These are phyloP conservation scores for Koerneria pararmatus DNA, from an alignment of 2,888 invertebrate species.

Conservation along the genomic window DNA sequence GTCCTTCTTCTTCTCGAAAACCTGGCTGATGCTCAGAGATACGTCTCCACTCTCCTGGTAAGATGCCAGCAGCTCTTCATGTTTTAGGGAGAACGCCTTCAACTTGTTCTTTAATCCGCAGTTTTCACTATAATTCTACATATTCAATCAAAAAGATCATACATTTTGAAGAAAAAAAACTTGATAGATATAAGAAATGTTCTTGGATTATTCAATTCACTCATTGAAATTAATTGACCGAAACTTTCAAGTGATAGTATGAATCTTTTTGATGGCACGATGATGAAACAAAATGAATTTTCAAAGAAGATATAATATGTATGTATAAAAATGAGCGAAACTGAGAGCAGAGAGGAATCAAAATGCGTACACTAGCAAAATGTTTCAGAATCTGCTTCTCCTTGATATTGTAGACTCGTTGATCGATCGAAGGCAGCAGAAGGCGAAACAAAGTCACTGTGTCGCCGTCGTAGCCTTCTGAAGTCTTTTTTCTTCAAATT, in stretches of 20 bases:
- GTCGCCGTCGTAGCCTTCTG: constrained; percentile 35
- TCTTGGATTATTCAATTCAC: too few relatives aligned
- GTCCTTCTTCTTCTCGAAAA: constrained; percentile 72
- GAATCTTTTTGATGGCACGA: too few relatives aligned
- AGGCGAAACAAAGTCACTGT: constrained; percentile 73
- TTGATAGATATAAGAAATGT: too few relatives aligned
- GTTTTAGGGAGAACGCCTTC: too few relatives aligned
- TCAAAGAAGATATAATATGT: too few relatives aligned
- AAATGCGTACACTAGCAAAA: constrained; percentile 67
- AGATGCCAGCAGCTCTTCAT: constrained; percentile 78
- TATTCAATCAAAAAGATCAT: too few relatives aligned
- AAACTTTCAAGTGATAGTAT: too few relatives aligned
- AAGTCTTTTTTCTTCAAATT: not conserved
- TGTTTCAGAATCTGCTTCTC: constrained; percentile 84
- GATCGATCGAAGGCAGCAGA: constrained; percentile 76
- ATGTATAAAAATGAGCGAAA: not conserved
- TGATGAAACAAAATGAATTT: too few relatives aligned
- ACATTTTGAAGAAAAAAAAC: too few relatives aligned
- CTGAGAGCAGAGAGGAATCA: not conserved
- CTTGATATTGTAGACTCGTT: constrained; percentile 84
- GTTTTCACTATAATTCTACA: too few relatives aligned
- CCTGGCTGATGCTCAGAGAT: constrained; percentile 77
- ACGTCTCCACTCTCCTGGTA: constrained; percentile 78
- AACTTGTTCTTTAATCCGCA: too few relatives aligned
- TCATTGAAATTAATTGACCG: too few relatives aligned